Conservation (phyloP, 2,797 vertebrate genomes). For the Cebuella pygmaea region DNA sequence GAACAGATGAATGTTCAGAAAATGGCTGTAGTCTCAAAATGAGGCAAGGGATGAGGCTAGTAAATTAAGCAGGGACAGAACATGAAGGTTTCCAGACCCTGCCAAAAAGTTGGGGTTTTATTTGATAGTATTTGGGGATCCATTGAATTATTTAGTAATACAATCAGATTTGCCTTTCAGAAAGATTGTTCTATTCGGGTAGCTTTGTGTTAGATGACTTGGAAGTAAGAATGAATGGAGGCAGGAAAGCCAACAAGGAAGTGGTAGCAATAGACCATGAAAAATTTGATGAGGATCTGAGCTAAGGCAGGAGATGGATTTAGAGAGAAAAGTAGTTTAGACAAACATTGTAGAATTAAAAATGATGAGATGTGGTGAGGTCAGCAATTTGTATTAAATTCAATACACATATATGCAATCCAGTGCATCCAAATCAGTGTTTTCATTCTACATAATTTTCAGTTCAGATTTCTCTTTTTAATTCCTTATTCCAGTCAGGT, state of each 20-base stretch:
- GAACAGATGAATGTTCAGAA: neutral
- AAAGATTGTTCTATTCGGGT: neutral
- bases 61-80: neutral
- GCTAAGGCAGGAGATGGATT: neutral
- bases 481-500: neutral
- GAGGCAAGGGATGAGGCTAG: neutral
- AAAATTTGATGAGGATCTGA: neutral
- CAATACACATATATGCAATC: neutral
- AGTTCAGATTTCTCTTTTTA: neutral
- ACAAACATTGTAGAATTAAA: conserved; percentile 28
- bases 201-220: neutral
- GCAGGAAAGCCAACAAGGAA: neutral
- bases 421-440: neutral
- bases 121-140: neutral
- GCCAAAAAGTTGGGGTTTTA: neutral
- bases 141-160: neutral
- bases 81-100: neutral
- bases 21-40: neutral
- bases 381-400: neutral
- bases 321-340: neutral
- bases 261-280: neutral
- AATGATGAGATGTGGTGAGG: neutral
- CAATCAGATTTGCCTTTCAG: neutral
- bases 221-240: conserved; percentile 22
- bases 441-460: conserved; percentile 1